Percentiles rank a stretch among this genome's conserved stretches.
These are phyloP conservation scores for Adelognathus sp. DNA, from an alignment of 2,888 invertebrate species.

Conservation along the genomic window DNA sequence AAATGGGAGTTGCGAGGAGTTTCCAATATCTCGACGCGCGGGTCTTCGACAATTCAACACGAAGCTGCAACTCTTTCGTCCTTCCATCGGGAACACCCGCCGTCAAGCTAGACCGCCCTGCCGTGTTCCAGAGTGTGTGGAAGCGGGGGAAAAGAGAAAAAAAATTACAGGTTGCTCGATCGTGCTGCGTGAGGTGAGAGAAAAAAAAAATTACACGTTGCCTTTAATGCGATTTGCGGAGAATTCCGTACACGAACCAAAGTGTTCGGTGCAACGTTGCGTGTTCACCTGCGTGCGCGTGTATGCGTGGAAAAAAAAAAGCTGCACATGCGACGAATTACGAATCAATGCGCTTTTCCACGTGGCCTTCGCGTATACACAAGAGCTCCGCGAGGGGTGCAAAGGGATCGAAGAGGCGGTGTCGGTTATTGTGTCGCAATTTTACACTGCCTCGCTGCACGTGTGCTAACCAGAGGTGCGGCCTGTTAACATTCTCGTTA, in stretches of 20 bases:
- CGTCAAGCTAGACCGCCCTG: conserved; percentile 52
- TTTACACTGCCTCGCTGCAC: conserved; percentile 60
- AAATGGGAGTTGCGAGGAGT: conserved; percentile 42
- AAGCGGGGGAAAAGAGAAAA: conserved; percentile 48
- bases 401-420: conserved; percentile 51
- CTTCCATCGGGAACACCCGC: conserved; percentile 53
- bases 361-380: conserved; percentile 36
- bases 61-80: conserved; percentile 58
- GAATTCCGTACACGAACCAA: conserved; percentile 55
- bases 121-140: conserved; percentile 41
- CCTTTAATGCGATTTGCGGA: conserved; percentile 76
- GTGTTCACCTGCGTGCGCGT: conserved; percentile 13
- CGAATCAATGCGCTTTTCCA: conserved; percentile 69
- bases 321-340: conserved; percentile 68
- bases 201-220: conserved; percentile 77
- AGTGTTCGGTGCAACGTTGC: conserved; percentile 25
- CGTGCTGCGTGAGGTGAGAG: conserved; percentile 61
- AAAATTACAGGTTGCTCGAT: conserved; percentile 67
- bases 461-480: conserved; percentile 26
- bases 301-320: conserved; percentile 28
- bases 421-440: conserved; percentile 61
- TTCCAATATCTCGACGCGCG: conserved; percentile 60
- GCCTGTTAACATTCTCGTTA: not conserved
- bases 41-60: conserved; percentile 51
- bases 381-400: conserved; percentile 58